Percentiles rank a stretch among this genome's conserved stretches.
Conservation (phyloP, 2,113 vertebrate species). For the Callithrix jacchus region DNA sequence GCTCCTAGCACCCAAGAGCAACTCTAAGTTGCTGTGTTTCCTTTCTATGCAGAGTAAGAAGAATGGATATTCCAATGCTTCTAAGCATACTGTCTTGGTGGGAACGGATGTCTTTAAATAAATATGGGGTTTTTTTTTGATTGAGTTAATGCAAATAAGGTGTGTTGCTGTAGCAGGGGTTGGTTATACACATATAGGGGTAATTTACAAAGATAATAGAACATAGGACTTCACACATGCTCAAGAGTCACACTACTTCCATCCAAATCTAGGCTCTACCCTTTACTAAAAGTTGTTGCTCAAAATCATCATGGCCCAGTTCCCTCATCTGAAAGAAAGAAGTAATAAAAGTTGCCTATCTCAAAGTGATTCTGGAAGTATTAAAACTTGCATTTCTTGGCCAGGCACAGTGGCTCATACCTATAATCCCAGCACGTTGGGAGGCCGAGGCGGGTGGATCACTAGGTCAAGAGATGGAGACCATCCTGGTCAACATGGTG, state of each 20-base stretch:
- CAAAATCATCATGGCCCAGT: neutral
- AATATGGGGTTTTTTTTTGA: neutral
- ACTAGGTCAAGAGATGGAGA: too few relatives aligned
- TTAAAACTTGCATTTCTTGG: neutral
- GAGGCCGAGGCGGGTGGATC: too few relatives aligned
- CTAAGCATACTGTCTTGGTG: neutral
- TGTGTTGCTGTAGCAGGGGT: neutral
- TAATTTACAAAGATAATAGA: neutral
- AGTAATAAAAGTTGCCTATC: neutral
- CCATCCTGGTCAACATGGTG: too few relatives aligned
- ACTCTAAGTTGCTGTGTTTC: neutral
- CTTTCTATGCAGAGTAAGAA: neutral
- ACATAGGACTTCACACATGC: neutral
- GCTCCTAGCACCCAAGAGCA: neutral
- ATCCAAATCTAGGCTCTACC: neutral
- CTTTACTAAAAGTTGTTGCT: neutral
- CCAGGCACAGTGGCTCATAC: too few relatives aligned
- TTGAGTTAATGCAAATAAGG: neutral
- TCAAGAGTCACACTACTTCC: neutral
- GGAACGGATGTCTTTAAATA: neutral
- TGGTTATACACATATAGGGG: neutral
- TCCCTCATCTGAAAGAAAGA: neutral
- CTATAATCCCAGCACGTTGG: too few relatives aligned
- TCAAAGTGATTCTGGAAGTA: neutral
- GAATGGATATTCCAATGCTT: neutral